Percentiles rank a stretch among this genome's conserved stretches.
Conservation (phyloP, 1,140 invertebrate species). For the Cataglyphis hispanica region DNA sequence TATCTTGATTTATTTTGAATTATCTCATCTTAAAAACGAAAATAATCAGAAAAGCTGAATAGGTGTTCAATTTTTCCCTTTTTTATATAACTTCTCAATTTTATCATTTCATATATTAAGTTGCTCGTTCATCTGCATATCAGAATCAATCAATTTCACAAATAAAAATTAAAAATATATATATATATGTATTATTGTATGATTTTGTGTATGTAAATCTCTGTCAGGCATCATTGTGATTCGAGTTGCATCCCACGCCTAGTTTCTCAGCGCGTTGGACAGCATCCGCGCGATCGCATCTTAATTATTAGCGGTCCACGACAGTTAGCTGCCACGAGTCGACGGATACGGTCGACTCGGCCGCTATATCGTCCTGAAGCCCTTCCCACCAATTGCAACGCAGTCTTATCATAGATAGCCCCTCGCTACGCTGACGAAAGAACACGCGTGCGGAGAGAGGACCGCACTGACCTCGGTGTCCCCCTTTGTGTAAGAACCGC, state of each 20-base stretch:
- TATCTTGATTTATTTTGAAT: background rate
- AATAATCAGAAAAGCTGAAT: background rate
- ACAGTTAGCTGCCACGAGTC: slow-evolving; percentile 49
- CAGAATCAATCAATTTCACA: background rate
- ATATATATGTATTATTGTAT: background rate
- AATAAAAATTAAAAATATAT: slow-evolving; percentile 22
- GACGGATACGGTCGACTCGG: slow-evolving; percentile 43
- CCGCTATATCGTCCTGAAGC: slow-evolving; percentile 46
- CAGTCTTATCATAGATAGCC: slow-evolving; percentile 33
- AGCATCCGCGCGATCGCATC: slow-evolving; percentile 52
- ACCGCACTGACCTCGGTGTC: slow-evolving; percentile 30
- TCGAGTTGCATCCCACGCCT: slow-evolving; percentile 72
- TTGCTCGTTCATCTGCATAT: background rate
- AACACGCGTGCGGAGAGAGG: slow-evolving; percentile 47
- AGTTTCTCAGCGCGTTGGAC: slow-evolving; percentile 45
- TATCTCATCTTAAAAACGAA: background rate
- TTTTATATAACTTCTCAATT: background rate
- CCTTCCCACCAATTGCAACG: slow-evolving; percentile 30
- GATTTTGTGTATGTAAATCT: background rate
- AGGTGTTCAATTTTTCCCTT: background rate
- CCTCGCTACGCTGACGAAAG: slow-evolving; percentile 12
- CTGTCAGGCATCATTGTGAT: background rate
- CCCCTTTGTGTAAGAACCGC: slow-evolving; percentile 36
- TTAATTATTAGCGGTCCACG: slow-evolving; percentile 53
- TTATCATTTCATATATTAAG: background rate